Conservation (phyloP, 2,888 invertebrate species). For the Acanthococcus lagerstroemiae region DNA sequence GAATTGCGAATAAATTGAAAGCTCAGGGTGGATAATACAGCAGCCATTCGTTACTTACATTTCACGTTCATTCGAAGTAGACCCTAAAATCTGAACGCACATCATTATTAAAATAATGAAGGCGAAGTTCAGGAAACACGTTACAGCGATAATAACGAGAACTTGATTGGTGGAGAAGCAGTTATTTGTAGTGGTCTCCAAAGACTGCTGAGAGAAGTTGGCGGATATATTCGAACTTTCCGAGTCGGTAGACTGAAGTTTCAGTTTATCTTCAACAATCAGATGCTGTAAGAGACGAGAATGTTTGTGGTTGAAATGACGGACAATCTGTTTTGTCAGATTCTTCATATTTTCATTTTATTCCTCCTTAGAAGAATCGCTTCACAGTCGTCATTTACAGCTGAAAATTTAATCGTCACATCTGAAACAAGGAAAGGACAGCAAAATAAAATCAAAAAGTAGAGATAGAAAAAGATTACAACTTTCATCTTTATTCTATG, state of each 20-base stretch:
- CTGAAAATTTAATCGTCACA: no score
- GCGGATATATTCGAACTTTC: background rate
- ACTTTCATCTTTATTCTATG: no score
- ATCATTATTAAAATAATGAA: constrained; percentile 39
- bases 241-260: background rate
- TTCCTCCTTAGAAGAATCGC: no score
- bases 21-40: no score
- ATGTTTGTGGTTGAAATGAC: constrained; percentile 5
- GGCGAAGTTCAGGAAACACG: constrained; percentile 40
- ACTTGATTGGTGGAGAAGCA: constrained; percentile 40
- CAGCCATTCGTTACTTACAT: background rate
- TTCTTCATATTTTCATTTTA: constrained; percentile 9
- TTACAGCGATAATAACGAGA: constrained; percentile 39
- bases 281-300: background rate
- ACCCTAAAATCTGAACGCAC: constrained; percentile 39
- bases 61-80: constrained; percentile 1
- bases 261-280: background rate
- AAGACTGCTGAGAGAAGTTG: background rate
- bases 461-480: no score
- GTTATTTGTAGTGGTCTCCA: constrained; percentile 36
- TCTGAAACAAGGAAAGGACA: no score
- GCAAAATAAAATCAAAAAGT: no score
- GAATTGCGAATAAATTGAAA: no score
- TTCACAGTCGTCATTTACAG: no score
- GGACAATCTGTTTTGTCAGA: background rate